Percentiles rank a stretch among this genome's conserved stretches.
Conservation (phyloP, 2,113 vertebrate genomes). For the Glaucidium brasilianum region DNA sequence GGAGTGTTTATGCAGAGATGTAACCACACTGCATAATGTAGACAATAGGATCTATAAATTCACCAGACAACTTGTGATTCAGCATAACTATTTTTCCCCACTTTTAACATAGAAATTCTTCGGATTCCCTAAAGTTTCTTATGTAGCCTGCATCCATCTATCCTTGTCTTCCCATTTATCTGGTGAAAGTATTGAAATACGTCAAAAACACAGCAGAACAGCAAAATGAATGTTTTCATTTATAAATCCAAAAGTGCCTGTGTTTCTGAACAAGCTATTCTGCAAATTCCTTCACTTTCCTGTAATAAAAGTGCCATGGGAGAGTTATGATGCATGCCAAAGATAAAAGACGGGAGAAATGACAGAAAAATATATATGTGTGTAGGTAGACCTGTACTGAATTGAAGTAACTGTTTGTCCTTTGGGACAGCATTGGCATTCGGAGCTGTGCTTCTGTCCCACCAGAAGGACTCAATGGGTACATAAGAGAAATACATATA, state of each 20-base stretch:
- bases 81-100: neutral
- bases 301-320: neutral
- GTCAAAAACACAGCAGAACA: neutral
- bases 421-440: neutral
- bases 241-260: neutral
- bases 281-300: neutral
- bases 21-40: neutral
- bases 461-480: neutral
- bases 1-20: neutral
- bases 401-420: neutral
- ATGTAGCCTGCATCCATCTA: neutral
- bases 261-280: neutral
- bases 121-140: neutral
- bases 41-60: neutral
- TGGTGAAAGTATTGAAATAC: neutral
- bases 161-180: neutral
- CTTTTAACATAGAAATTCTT: neutral
- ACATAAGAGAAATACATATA: neutral
- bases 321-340: neutral
- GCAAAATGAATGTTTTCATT: conserved; percentile 32
- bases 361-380: neutral
- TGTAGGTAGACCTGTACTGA: neutral
- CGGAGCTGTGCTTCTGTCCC: neutral
- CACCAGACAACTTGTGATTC: neutral
- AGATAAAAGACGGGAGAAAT: neutral